Evolutionary conservation across 2,113 vertebrate genomes (phyloP).

Genomic region (Xyliphius kryptos): DNA sequence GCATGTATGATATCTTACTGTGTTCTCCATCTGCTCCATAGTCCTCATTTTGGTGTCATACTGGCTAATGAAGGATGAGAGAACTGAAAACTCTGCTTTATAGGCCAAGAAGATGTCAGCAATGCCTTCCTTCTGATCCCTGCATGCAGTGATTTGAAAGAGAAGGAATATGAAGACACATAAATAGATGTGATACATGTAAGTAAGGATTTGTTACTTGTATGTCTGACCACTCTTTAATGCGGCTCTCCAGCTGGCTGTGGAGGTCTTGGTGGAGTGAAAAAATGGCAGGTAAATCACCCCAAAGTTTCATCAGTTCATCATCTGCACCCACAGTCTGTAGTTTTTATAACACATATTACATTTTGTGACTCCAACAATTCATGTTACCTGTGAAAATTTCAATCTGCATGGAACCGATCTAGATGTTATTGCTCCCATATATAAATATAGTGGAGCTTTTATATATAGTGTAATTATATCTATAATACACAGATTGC

Average conservation of each 20-base stretch:
- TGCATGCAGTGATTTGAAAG: too few species aligned
- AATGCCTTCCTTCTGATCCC: constrained; percentile 39
- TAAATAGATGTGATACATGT: too few species aligned
- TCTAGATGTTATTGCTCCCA: too few species aligned
- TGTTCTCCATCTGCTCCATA: constrained; percentile 35
- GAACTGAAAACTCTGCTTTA: constrained; percentile 33
- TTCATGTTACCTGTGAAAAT: background rate
- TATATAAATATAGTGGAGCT: too few species aligned
- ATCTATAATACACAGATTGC: background rate
- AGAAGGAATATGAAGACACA: too few species aligned
- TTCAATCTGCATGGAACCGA: too few species aligned
- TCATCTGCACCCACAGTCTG: constrained; percentile 30
- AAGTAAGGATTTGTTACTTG: background rate
- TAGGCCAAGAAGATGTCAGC: constrained; percentile 37
- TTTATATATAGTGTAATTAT: too few species aligned
- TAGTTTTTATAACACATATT: background rate
- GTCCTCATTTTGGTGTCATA: constrained; percentile 28
- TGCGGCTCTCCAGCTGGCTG: constrained; percentile 27
- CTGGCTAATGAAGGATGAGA: constrained; percentile 35
- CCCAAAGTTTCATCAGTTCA: constrained; percentile 30
- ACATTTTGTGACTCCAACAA: background rate
- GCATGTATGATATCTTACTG: constrained; percentile 35
- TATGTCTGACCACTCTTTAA: constrained; percentile 35
- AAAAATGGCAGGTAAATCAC: constrained; percentile 33
- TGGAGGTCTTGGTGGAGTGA: constrained; percentile 33